These are phyloP conservation scores for Lathronympha strigana DNA, from an alignment of 2,888 invertebrate species.

Conservation along the genomic window DNA sequence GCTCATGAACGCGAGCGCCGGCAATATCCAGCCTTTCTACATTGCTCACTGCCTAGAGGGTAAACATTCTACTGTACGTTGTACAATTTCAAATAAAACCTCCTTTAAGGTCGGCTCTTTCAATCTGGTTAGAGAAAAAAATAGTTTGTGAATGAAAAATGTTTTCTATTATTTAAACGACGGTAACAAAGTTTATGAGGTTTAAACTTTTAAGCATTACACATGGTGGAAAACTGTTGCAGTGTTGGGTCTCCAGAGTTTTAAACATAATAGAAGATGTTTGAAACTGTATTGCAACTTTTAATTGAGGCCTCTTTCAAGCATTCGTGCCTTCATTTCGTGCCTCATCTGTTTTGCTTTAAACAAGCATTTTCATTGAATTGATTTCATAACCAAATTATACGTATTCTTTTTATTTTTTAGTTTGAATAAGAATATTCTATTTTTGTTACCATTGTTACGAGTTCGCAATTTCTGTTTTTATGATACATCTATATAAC, in stretches of 20 bases:
- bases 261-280: conserved; percentile 9
- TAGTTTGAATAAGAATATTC: too few relatives aligned
- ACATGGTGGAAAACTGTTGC: conserved; percentile 13
- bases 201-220: conserved; percentile 10
- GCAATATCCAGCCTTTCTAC: conserved; percentile 58
- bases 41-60: conserved; percentile 46
- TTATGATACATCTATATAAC: too few relatives aligned
- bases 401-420: too few relatives aligned
- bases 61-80: conserved; percentile 43
- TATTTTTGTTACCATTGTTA: too few relatives aligned
- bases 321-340: too few relatives aligned
- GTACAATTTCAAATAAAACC: conserved; percentile 27
- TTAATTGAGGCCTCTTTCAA: not conserved
- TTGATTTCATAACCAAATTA: too few relatives aligned
- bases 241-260: conserved; percentile 14
- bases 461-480: too few relatives aligned
- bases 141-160: not conserved
- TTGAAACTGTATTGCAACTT: conserved; percentile 19
- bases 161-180: conserved; percentile 21
- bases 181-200: conserved; percentile 7
- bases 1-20: conserved; percentile 59
- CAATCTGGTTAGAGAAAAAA: not conserved
- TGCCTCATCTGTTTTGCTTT: too few relatives aligned
- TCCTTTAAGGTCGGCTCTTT: conserved; percentile 1
- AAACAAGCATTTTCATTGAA: not conserved